Base-by-base conservation (phyloP, 2,113 vertebrate species). In the Rhadina sibilatrix region DNA sequence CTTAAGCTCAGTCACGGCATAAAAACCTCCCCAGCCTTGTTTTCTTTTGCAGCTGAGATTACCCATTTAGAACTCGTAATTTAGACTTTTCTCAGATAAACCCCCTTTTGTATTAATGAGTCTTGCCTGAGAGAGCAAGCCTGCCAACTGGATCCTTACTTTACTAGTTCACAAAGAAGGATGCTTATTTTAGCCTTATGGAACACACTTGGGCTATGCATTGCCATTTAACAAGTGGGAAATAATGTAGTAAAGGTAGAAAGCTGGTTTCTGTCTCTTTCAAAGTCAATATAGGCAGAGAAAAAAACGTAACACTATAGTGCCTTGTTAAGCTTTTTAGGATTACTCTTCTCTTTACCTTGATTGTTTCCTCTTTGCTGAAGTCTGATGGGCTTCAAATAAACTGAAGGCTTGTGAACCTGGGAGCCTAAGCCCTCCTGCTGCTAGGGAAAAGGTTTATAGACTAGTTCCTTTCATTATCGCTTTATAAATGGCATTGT, bases 401-500 rank as follows among this genome's bases (percentile, higher is more conserved):
- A 93, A 91, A 87, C 47, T 83, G 76, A 46, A 81, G n/a, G 1
- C 78, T 96, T 93, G 77, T 95, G 93, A 95, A 96, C 31, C 46
- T n/a, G 66, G 74, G 28, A 95, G 42, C 76, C 47, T 90, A 65
- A 94, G 80, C 42, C 57, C 90, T 89, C 97, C 90, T 95, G 89
- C 88, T 42, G 83, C 83, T 93, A 59, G 89, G 64, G 64, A 52
- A 94, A 94, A 91, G n/a, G 76, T 97, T 97, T 97, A 97, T 96
- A 96, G 97, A 96, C 97, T 96, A 93, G 92, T 90, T 97, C 74
- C 76, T 98, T 97, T 95, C 86, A 82, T 97, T 97, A 97, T 71
- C 3, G 31, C 88, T 96, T 96, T 92, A 79, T 97, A 97, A 97
- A 97, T 38, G 57, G 50, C 66, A 68, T 46, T 81, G 57, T 96